Evolutionary conservation across 2,113 vertebrate genomes (phyloP).

Genomic region (Gavia stellata): DNA sequence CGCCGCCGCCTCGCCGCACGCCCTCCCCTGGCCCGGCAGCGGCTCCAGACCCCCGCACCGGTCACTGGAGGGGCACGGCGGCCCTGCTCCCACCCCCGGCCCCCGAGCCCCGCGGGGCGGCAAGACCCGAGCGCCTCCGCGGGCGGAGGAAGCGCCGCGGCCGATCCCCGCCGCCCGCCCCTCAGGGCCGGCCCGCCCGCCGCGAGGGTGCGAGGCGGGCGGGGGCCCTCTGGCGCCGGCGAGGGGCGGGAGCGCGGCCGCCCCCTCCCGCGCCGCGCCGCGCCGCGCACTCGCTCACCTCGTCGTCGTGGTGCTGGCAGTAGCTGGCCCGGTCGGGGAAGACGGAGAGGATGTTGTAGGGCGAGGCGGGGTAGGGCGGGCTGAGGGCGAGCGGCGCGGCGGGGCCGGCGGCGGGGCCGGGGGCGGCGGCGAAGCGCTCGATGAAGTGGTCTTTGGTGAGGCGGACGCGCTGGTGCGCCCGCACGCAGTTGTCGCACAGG

Average conservation of each 20-base stretch:
- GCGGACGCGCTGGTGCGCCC: constrained; percentile 90
- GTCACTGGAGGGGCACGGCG: background rate
- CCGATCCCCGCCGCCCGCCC: background rate
- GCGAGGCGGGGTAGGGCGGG: constrained; percentile 76
- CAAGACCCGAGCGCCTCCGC: background rate
- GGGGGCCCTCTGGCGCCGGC: background rate
- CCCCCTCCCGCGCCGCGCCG: background rate
- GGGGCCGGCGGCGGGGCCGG: constrained; percentile 27
- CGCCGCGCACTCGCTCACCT: constrained; percentile 65
- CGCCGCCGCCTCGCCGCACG: background rate
- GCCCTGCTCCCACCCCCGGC: background rate
- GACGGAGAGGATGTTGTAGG: constrained; percentile 82
- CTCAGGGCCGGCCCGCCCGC: background rate
- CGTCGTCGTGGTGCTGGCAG: constrained; percentile 82
- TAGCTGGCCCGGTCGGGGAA: constrained; percentile 83
- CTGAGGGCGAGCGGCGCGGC: constrained; percentile 72
- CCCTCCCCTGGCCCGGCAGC: background rate
- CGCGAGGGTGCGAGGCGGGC: background rate
- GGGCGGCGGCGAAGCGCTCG: constrained; percentile 72
- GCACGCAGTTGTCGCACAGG: constrained; percentile 90
- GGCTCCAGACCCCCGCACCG: background rate
- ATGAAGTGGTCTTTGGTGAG: constrained; percentile 96
- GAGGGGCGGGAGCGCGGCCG: background rate
- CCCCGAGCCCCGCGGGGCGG: background rate
- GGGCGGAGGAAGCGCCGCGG: background rate